Conservation (phyloP, 2,888 invertebrate genomes). For the Ischnus inquisitorius region DNA sequence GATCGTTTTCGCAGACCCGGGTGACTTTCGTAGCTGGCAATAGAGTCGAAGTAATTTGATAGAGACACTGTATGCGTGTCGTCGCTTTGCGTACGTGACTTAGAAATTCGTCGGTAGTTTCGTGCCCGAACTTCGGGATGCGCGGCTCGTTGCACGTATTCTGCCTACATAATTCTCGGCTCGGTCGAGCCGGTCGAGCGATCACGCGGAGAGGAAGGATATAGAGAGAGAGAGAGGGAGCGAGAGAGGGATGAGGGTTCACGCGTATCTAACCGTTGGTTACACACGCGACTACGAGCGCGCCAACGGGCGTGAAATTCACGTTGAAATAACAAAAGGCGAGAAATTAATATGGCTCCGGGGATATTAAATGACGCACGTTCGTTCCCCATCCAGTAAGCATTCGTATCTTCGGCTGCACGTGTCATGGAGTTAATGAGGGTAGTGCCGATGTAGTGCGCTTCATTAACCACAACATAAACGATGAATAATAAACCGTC, state of each 20-base stretch:
- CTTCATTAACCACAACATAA: slow-evolving; percentile 55
- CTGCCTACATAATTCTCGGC: slow-evolving; percentile 61
- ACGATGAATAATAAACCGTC: slow-evolving; percentile 58
- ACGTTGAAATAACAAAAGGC: slow-evolving; percentile 69
- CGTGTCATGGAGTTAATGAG: slow-evolving; percentile 59
- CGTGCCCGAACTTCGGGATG: slow-evolving; percentile 64
- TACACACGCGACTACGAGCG: slow-evolving; percentile 20
- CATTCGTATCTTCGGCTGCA: neutral
- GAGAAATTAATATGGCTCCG: slow-evolving; percentile 77
- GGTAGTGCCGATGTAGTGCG: slow-evolving; percentile 47
- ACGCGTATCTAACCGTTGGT: slow-evolving; percentile 47
- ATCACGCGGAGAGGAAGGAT: slow-evolving; percentile 35
- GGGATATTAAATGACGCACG: slow-evolving; percentile 75
- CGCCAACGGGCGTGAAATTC: slow-evolving; percentile 49
- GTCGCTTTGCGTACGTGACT: slow-evolving; percentile 69
- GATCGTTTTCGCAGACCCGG: slow-evolving; percentile 11
- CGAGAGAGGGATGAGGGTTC: slow-evolving; percentile 40
- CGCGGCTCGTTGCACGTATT: slow-evolving; percentile 52
- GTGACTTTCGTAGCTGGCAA: slow-evolving; percentile 17
- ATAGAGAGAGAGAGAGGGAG: slow-evolving; percentile 29
- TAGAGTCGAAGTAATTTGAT: slow-evolving; percentile 59
- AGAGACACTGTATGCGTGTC: slow-evolving; percentile 46
- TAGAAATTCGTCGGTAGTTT: slow-evolving; percentile 65
- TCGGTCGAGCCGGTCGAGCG: slow-evolving; percentile 49
- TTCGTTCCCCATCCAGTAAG: slow-evolving; percentile 33